A percentile compares a stretch with the other conserved stretches of the same genome.
These are phyloP conservation scores for Leptatherina wallacei DNA, from an alignment of 2,797 vertebrate genomes.

Conservation along the genomic window DNA sequence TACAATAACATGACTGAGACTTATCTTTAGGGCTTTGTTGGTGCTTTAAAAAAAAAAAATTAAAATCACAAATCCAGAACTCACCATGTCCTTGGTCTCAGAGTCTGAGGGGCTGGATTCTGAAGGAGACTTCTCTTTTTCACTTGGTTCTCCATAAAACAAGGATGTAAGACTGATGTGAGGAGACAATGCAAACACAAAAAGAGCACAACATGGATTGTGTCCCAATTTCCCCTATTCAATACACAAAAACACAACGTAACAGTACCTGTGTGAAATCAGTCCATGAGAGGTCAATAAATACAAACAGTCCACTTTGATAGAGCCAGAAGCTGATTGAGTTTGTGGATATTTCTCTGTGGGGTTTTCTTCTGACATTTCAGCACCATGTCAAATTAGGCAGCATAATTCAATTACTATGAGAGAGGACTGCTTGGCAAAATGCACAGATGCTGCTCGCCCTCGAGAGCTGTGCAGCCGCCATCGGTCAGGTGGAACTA, in stretches of 20 bases:
- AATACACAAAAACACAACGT: neutral
- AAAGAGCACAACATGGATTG: constrained; percentile 10
- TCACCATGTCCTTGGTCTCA: constrained; percentile 88
- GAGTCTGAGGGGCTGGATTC: constrained; percentile 91
- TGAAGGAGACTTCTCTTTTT: constrained; percentile 96
- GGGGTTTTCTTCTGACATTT: constrained; percentile 36
- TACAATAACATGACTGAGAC: neutral
- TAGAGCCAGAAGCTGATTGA: constrained; percentile 33
- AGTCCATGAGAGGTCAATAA: constrained; percentile 23
- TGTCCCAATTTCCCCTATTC: constrained; percentile 2
- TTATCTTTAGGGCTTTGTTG: neutral
- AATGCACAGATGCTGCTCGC: constrained; percentile 58
- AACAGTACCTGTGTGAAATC: constrained; percentile 10
- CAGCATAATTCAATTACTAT: constrained; percentile 58
- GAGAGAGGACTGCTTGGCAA: constrained; percentile 35
- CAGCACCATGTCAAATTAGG: constrained; percentile 65
- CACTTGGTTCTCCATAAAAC: constrained; percentile 95
- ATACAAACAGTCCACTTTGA: constrained; percentile 27
- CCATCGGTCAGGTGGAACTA: constrained; percentile 52
- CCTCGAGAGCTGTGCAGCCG: constrained; percentile 22
- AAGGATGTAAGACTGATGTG: constrained; percentile 90
- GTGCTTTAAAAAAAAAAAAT: neutral
- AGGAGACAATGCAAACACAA: constrained; percentile 21
- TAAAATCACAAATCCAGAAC: constrained; percentile 22
- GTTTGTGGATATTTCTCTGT: constrained; percentile 46